A percentile compares a stretch with the other conserved stretches of the same genome.
These are phyloP conservation scores for Eurosta solidaginis DNA, from an alignment of 1,140 invertebrate genomes.

Conservation along the genomic window DNA sequence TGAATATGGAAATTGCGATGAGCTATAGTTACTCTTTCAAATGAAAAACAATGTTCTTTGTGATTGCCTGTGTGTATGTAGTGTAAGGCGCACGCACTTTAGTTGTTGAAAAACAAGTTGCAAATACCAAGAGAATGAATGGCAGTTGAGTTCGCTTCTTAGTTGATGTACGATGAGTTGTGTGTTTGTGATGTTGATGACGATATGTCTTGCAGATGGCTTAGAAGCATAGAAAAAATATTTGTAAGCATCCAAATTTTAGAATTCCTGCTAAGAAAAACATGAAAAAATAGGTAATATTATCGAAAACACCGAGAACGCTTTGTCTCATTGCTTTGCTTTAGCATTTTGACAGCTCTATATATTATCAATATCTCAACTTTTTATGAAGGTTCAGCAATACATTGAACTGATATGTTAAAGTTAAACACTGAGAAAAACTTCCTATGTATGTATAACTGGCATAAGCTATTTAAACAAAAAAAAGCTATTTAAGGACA, in stretches of 20 bases:
- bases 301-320: no score
- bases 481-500: no score
- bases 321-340: no score
- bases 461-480: no score
- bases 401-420: no score
- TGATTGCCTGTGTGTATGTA: background rate
- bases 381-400: no score
- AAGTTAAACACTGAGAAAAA: no score
- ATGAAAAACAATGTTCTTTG: constrained; percentile 13
- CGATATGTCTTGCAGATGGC: constrained; percentile 44
- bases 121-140: constrained; percentile 92
- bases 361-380: no score
- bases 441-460: no score
- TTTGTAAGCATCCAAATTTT: constrained; percentile 84
- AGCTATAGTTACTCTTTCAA: background rate
- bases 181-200: constrained; percentile 34
- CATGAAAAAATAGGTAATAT: no score
- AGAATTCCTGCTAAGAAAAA: constrained; percentile 70
- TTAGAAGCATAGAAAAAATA: constrained; percentile 68
- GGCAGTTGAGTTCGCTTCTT: constrained; percentile 82
- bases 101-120: constrained; percentile 72
- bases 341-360: no score
- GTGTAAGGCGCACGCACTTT: constrained; percentile 43
- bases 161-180: constrained; percentile 47
- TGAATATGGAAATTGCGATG: background rate